A percentile compares a stretch with the other conserved stretches of the same genome.
These are phyloP conservation scores for Peromyscus polionotus DNA, from an alignment of 2,113 vertebrate genomes.

Conservation along the genomic window DNA sequence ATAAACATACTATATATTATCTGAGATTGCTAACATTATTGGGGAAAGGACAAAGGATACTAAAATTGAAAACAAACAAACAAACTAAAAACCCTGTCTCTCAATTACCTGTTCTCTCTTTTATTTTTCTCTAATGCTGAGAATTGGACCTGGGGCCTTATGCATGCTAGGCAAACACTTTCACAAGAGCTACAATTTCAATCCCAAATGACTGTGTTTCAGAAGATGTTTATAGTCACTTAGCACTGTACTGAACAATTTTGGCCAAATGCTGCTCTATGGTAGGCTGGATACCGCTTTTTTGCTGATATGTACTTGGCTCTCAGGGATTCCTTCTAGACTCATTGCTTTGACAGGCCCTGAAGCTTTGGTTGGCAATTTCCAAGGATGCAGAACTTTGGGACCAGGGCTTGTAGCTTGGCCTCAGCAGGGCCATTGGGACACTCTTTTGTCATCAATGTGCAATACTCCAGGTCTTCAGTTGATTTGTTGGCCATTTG, in stretches of 20 bases:
- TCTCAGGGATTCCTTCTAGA: not conserved
- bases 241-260: not conserved
- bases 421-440: not conserved
- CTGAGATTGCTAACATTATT: not conserved
- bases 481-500: constrained; percentile 53
- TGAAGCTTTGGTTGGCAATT: not conserved
- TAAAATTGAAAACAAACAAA: constrained; percentile 9
- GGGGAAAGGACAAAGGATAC: not conserved
- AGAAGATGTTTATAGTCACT: not conserved
- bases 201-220: not conserved
- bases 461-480: not conserved
- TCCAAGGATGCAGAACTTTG: not conserved
- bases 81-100: not conserved
- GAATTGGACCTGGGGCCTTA: not conserved
- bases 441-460: not conserved
- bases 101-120: not conserved
- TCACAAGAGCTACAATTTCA: not conserved
- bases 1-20: not conserved
- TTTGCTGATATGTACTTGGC: not conserved
- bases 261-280: not conserved
- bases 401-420: not conserved
- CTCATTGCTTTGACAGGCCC: not conserved
- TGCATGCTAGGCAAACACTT: not conserved
- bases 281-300: too few species aligned
- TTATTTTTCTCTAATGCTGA: not conserved